These are phyloP conservation scores for Zoanthus sociatus DNA, from an alignment of 92 coral and sea anemone genomes.

Conservation along the genomic window DNA sequence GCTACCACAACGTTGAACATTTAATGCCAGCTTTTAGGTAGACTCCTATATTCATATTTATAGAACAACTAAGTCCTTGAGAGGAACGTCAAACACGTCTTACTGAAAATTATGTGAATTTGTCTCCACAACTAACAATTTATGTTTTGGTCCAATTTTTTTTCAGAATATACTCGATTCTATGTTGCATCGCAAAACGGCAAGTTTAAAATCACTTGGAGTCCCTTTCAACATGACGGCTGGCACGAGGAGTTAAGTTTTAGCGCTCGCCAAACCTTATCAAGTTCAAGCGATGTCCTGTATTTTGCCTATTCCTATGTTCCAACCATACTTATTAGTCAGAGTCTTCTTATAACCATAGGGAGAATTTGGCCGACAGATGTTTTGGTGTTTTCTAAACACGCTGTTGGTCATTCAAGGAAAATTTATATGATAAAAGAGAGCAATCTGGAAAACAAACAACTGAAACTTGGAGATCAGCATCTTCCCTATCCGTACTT, in stretches of 20 bases:
- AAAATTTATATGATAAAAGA: not conserved
- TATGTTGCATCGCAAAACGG: conserved; percentile 20
- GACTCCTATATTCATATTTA: no score
- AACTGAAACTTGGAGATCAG: not conserved
- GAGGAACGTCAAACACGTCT: no score
- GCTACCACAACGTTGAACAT: no score
- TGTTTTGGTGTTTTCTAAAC: not conserved
- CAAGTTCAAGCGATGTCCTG: conserved; percentile 1
- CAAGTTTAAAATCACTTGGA: conserved; percentile 12
- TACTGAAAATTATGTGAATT: not conserved
- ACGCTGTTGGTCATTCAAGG: not conserved
- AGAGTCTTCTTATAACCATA: not conserved
- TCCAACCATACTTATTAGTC: not conserved
- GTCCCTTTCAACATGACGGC: conserved; percentile 32
- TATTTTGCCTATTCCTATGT: not conserved
- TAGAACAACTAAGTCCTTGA: no score
- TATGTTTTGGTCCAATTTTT: not conserved
- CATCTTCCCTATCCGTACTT: conserved; percentile 6
- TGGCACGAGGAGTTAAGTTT: conserved; percentile 40
- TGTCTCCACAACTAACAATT: not conserved
- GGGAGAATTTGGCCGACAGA: conserved; percentile 27
- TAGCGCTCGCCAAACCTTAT: conserved; percentile 15
- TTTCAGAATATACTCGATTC: not conserved
- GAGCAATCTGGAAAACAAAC: not conserved
- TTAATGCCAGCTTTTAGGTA: no score